A percentile compares a stretch with the other conserved stretches of the same genome.
Evolutionary conservation across 2,797 vertebrate species (phyloP).

Genomic region (Lacerta bilineata): DNA sequence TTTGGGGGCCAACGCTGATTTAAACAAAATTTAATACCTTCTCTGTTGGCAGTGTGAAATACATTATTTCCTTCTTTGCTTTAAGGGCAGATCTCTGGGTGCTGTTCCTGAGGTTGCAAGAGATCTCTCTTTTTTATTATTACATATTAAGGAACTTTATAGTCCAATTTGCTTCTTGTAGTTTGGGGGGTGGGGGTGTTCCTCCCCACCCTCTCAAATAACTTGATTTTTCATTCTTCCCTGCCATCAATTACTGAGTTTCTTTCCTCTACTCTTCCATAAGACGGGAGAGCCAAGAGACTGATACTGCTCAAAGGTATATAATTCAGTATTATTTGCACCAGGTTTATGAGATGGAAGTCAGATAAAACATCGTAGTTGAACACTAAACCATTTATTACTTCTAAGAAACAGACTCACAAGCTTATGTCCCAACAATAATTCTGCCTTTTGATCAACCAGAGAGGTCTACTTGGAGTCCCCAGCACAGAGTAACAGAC

Average conservation of each 20-base stretch:
- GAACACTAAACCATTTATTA: constrained; percentile 80
- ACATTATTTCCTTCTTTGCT: constrained; percentile 69
- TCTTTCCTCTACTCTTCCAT: constrained; percentile 59
- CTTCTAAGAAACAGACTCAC: constrained; percentile 78
- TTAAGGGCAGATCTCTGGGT: constrained; percentile 57
- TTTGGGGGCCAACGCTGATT: constrained; percentile 54
- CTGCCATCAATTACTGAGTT: constrained; percentile 76
- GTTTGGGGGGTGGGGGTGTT: neutral
- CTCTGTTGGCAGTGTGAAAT: constrained; percentile 47
- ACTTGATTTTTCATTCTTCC: constrained; percentile 78
- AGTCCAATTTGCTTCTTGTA: constrained; percentile 81
- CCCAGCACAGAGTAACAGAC: constrained; percentile 61
- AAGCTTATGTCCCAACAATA: constrained; percentile 79
- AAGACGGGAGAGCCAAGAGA: constrained; percentile 74
- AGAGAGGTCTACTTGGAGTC: constrained; percentile 74
- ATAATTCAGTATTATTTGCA: constrained; percentile 78
- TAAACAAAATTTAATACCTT: constrained; percentile 36
- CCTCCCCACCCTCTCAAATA: constrained; percentile 68
- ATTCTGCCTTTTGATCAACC: constrained; percentile 79
- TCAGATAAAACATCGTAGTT: constrained; percentile 76
- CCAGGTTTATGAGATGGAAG: constrained; percentile 75
- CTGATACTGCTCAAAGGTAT: constrained; percentile 71
- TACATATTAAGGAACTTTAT: constrained; percentile 84
- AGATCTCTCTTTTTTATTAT: constrained; percentile 68
- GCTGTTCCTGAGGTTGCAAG: constrained; percentile 42